Conservation (phyloP, 2,113 vertebrate species). For the Atrichornis clamosus region DNA sequence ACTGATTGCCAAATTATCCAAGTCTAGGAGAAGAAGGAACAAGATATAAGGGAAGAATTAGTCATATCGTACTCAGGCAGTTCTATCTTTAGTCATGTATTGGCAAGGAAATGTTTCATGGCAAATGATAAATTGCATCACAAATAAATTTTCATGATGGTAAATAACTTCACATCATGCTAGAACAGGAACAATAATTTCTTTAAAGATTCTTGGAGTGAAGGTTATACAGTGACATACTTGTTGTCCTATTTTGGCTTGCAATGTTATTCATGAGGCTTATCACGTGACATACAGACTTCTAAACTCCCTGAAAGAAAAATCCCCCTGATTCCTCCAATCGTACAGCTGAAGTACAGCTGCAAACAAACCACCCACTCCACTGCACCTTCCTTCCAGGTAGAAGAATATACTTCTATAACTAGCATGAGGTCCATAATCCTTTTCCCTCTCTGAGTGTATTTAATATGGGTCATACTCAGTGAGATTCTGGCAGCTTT, state of each 20-base stretch:
- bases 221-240: not conserved
- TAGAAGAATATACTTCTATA: not conserved
- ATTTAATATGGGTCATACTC: not conserved
- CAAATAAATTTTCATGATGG: not conserved
- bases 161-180: not conserved
- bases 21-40: not conserved
- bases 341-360: not conserved
- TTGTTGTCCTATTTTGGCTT: not conserved
- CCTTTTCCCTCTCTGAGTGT: not conserved
- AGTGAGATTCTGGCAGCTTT: not conserved
- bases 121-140: not conserved
- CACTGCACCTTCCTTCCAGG: not conserved
- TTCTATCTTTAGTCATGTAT: not conserved
- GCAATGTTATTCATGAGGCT: not conserved
- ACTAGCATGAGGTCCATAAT: accelerated
- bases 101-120: not conserved
- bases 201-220: not conserved
- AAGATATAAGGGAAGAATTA: not conserved
- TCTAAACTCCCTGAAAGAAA: not conserved
- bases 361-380: not conserved
- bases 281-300: not conserved
- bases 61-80: not conserved
- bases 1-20: not conserved
- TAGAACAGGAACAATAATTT: not conserved
- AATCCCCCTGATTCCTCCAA: not conserved